Evolutionary conservation across 1,140 invertebrate genomes (phyloP).

Genomic region (Idris sp.): DNA sequence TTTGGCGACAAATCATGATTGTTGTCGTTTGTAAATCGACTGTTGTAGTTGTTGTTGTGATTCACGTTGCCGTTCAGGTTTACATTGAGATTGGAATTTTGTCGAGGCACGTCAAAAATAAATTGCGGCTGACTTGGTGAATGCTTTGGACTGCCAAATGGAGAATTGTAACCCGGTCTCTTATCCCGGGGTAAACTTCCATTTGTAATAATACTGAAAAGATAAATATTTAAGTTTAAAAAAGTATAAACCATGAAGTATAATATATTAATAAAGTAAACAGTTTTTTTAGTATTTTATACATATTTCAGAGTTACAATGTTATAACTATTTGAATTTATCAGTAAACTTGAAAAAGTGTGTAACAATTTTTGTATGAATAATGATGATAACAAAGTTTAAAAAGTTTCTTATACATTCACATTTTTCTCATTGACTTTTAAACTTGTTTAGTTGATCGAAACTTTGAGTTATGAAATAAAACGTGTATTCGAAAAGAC

Average conservation of each 20-base stretch:
- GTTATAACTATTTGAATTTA: too few relatives aligned
- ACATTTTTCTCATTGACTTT: too few relatives aligned
- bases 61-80: conserved; percentile 44
- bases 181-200: conserved; percentile 90
- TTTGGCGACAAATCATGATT: conserved; percentile 56
- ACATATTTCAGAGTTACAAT: too few relatives aligned
- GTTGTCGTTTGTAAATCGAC: conserved; percentile 26
- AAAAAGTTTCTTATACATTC: too few relatives aligned
- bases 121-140: conserved; percentile 68
- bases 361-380: too few relatives aligned
- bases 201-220: conserved; percentile 89
- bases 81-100: conserved; percentile 57
- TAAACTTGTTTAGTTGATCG: too few relatives aligned
- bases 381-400: too few relatives aligned
- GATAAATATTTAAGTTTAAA: conserved; percentile 57
- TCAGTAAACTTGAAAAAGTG: too few relatives aligned
- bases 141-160: conserved; percentile 75
- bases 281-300: too few relatives aligned
- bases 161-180: conserved; percentile 79
- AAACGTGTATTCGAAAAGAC: conserved; percentile 10
- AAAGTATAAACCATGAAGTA: too few relatives aligned
- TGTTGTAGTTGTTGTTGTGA: conserved; percentile 41
- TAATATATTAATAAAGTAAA: too few relatives aligned
- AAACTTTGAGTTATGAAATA: neutral
- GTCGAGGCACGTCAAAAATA: conserved; percentile 67